Conservation (phyloP, 37 sponge, comb jelly and placozoan species). For the Chondrilla cf. caribensis region DNA sequence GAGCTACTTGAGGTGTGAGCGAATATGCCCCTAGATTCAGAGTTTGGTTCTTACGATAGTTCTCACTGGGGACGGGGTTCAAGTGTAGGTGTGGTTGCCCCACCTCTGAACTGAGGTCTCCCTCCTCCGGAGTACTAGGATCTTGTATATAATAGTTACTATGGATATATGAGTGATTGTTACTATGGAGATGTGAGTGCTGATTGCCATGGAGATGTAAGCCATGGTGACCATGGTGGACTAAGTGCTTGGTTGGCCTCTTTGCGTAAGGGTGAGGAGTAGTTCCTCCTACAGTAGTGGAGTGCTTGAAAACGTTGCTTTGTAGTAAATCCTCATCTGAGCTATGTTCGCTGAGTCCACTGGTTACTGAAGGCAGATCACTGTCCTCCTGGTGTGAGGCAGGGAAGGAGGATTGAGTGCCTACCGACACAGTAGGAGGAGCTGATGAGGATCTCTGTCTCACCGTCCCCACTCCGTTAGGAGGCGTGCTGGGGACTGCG, state of each 20-base stretch:
- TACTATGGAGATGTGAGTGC: not conserved
- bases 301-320: not conserved
- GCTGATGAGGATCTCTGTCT: not conserved
- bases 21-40: not conserved
- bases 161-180: not conserved
- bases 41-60: not conserved
- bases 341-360: constrained; percentile 15
- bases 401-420: not conserved
- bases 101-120: no score
- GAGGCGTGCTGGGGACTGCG: constrained; percentile 33
- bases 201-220: not conserved
- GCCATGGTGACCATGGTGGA: no score
- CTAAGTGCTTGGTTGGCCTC: no score
- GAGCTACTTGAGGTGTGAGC: not conserved
- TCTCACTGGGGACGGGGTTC: no score
- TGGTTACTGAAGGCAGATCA: constrained; percentile 15
- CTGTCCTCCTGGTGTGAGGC: not conserved
- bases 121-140: no score
- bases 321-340: constrained; percentile 23
- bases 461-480: not conserved
- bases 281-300: no score
- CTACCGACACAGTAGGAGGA: not conserved
- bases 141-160: not conserved
- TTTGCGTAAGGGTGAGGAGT: no score
- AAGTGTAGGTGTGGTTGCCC: no score